phyloP scores from a whole-genome alignment of 2,888 invertebrate genomes.

The Apocheima hispidaria region DNA sequence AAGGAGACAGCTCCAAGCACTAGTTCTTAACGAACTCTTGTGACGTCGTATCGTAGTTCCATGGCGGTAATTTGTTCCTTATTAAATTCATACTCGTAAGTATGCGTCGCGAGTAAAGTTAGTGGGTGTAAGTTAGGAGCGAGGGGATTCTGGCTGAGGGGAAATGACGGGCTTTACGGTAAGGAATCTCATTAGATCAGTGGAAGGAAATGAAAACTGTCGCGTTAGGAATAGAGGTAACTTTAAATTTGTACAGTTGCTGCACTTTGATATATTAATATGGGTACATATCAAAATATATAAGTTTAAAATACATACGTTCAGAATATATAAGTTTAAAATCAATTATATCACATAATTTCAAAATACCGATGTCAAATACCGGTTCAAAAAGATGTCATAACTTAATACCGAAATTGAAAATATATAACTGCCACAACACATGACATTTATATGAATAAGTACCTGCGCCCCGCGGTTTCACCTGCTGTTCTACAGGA shows the following conservation, averaged over 20 bases:
- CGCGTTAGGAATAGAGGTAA: conserved; percentile 2
- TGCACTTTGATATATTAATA: no score
- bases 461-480: no score
- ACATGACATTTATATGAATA: no score
- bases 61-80: conserved; percentile 74
- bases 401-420: no score
- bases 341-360: no score
- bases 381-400: no score
- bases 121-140: conserved; percentile 55
- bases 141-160: conserved; percentile 15
- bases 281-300: no score
- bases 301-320: no score
- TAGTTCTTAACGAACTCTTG: conserved; percentile 42
- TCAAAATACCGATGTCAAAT: no score
- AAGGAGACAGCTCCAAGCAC: background rate
- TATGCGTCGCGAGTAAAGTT: conserved; percentile 55
- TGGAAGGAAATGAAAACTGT: conserved; percentile 14
- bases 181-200: conserved; percentile 32
- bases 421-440: no score
- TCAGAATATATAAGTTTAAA: no score
- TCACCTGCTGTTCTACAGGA: no score
- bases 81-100: conserved; percentile 74
- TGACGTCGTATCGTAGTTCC: conserved; percentile 58
- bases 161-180: conserved; percentile 26
- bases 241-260: background rate